A percentile compares a stretch with the other conserved stretches of the same genome.
Conservation (phyloP, 2,888 invertebrate species). For the Melinaea menophilus region DNA sequence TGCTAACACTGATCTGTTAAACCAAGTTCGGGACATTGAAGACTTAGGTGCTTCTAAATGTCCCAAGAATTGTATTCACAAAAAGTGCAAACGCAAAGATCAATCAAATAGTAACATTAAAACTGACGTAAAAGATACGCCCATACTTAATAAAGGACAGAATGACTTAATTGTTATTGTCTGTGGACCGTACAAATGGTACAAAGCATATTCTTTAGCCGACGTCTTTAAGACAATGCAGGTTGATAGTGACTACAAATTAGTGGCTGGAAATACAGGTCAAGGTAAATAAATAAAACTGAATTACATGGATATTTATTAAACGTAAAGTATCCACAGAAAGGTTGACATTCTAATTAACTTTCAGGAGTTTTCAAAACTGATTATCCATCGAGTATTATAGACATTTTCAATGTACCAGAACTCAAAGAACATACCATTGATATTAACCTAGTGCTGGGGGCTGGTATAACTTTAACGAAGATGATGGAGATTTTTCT, state of each 20-base stretch:
- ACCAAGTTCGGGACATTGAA: conserved; percentile 72
- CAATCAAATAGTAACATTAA: conserved; percentile 20
- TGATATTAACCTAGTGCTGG: conserved; percentile 60
- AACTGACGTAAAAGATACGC: conserved; percentile 20
- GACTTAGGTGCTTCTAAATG: conserved; percentile 53
- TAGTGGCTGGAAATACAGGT: conserved; percentile 84
- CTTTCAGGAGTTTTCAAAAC: conserved; percentile 63
- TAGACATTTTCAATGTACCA: conserved; percentile 60
- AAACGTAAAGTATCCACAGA: conserved; percentile 48
- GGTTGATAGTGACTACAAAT: conserved; percentile 61
- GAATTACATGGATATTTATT: background rate
- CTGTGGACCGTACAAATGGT: conserved; percentile 65
- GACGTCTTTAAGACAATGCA: conserved; percentile 67
- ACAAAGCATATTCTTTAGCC: conserved; percentile 65
- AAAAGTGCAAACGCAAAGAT: conserved; percentile 22
- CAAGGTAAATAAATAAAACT: conserved; percentile 74
- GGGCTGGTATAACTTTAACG: conserved; percentile 60
- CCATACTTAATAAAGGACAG: conserved; percentile 37
- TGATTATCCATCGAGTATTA: conserved; percentile 53
- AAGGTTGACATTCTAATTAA: conserved; percentile 73
- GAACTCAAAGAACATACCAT: conserved; percentile 53
- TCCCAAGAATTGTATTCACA: conserved; percentile 41
- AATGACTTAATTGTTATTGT: conserved; percentile 72
- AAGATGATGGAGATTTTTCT: conserved; percentile 70
- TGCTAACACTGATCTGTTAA: conserved; percentile 68